Percentiles rank a stretch among this genome's conserved stretches.
phyloP scores from a whole-genome alignment of 1,140 invertebrate species.

The Cydia pomonella region DNA sequence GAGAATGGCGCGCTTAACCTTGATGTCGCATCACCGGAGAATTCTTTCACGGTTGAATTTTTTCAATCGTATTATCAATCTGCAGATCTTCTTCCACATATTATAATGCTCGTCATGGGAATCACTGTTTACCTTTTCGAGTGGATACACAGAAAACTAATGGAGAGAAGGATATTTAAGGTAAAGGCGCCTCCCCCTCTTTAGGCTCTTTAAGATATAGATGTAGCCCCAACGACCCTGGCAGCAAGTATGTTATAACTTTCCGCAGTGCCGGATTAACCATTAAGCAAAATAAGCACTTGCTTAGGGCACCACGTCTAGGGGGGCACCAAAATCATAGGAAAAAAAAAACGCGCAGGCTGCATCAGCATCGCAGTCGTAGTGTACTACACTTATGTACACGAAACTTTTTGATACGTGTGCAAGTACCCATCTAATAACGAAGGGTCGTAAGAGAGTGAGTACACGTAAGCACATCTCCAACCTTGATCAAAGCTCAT shows the following conservation, averaged over 20 bases:
- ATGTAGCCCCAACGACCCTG: constrained; percentile 19
- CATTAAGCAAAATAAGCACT: no score
- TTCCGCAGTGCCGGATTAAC: no score
- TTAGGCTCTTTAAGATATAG: neutral
- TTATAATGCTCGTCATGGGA: constrained; percentile 49
- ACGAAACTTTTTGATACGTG: no score
- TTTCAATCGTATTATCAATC: constrained; percentile 35
- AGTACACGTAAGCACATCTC: no score
- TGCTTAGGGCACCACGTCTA: no score
- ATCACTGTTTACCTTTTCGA: constrained; percentile 60
- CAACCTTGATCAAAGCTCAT: no score
- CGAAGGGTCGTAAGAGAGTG: no score
- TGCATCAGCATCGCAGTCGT: no score
- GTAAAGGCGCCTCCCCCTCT: constrained; percentile 39
- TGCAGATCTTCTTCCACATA: constrained; percentile 55
- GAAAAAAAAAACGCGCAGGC: no score
- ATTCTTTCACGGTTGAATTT: neutral
- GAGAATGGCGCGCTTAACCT: constrained; percentile 13
- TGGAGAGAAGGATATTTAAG: constrained; percentile 68
- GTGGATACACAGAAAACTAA: constrained; percentile 71
- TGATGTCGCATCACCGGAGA: constrained; percentile 23
- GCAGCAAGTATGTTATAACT: constrained; percentile 28
- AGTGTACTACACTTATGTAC: no score
- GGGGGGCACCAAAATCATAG: no score
- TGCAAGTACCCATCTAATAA: no score